phyloP scores from a whole-genome alignment of 2,888 invertebrate genomes.

The Unio pictorum region DNA sequence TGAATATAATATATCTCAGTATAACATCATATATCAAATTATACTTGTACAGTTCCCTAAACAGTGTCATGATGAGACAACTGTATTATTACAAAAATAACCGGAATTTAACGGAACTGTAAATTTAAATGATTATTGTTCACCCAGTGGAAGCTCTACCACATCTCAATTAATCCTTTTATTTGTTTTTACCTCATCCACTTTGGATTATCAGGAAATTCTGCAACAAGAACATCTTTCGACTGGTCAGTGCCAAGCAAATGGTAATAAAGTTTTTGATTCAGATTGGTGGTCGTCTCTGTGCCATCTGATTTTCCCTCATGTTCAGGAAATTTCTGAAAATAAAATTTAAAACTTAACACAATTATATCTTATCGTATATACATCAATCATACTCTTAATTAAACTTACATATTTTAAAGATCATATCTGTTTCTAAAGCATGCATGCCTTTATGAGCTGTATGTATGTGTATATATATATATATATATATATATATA shows the following conservation, averaged over 20 bases:
- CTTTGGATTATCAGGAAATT: constrained; percentile 90
- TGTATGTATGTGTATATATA: too few species aligned
- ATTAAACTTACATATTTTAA: too few species aligned
- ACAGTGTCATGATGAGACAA: not conserved
- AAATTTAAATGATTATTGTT: too few species aligned
- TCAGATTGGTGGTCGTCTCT: constrained; percentile 85
- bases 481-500: too few species aligned
- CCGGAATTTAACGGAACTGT: not conserved
- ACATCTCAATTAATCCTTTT: too few species aligned
- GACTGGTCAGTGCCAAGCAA: constrained; percentile 86
- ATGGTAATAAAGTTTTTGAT: constrained; percentile 97
- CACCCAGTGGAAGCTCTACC: too few species aligned
- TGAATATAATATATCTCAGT: too few species aligned
- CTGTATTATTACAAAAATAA: constrained; percentile 1
- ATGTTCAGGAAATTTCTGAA: constrained; percentile 85
- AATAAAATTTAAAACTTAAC: constrained; percentile 11
- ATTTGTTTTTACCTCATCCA: constrained; percentile 84
- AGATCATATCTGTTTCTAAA: too few species aligned
- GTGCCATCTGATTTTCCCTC: constrained; percentile 91
- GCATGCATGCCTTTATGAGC: too few species aligned
- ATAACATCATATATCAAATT: too few species aligned
- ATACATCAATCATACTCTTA: not conserved
- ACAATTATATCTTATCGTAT: not conserved
- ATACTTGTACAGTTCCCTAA: too few species aligned
- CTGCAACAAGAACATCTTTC: constrained; percentile 88